Evolutionary conservation across 1,140 invertebrate genomes (phyloP).

Genomic region (Ptiloglossa arizonensis): DNA sequence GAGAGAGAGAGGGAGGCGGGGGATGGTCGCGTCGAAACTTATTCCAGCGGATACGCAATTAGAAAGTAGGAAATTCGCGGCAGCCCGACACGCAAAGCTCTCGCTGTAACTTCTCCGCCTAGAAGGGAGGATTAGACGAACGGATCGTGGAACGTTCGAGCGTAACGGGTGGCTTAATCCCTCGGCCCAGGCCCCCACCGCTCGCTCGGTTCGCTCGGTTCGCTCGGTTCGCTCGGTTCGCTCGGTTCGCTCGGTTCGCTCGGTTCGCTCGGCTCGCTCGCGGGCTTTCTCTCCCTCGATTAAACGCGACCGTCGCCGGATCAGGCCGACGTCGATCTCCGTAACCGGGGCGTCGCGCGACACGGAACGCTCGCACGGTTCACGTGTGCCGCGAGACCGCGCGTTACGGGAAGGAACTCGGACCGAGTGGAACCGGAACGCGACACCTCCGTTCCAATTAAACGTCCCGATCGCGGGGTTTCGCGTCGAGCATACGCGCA

Average conservation of each 20-base stretch:
- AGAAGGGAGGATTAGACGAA: constrained; percentile 23
- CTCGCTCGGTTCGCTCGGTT: too few species aligned
- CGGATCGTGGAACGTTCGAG: constrained; percentile 36
- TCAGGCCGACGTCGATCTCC: constrained; percentile 2
- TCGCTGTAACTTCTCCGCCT: constrained; percentile 23
- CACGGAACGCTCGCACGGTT: background rate
- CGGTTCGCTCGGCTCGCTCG: too few species aligned
- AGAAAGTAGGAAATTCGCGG: constrained; percentile 49
- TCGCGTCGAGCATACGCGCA: background rate
- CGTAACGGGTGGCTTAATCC: constrained; percentile 25
- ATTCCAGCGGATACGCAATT: constrained; percentile 38
- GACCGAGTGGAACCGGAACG: background rate
- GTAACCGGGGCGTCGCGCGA: too few species aligned
- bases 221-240: too few species aligned
- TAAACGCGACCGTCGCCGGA: constrained; percentile 16
- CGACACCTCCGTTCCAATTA: constrained; percentile 2
- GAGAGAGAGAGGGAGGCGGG: background rate
- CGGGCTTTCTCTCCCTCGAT: background rate
- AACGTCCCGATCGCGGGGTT: constrained; percentile 13
- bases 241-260: too few species aligned
- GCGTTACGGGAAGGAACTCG: background rate
- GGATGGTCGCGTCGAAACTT: background rate
- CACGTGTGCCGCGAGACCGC: background rate
- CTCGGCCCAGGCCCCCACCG: background rate
- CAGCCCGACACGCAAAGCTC: constrained; percentile 30